phyloP scores from a whole-genome alignment of 2,888 invertebrate genomes.

The Plebejus argus region DNA sequence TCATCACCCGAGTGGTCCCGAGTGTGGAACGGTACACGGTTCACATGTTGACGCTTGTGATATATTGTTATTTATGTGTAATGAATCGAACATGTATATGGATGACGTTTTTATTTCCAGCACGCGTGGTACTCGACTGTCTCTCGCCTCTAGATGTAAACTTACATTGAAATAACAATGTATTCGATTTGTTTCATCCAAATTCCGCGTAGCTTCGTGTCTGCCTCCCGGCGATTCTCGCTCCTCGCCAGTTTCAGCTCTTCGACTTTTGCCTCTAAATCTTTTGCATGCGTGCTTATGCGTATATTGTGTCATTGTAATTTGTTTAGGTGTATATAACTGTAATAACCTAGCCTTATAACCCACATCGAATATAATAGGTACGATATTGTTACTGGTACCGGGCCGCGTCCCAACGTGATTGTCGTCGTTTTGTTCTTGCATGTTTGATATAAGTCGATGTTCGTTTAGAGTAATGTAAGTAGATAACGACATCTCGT shows the following conservation, averaged over 20 bases:
- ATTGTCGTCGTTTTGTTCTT: conserved; percentile 64
- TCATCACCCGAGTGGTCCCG: conserved; percentile 52
- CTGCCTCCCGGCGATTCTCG: conserved; percentile 40
- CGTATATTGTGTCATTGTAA: conserved; percentile 70
- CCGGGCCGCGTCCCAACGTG: conserved; percentile 39
- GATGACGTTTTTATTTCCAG: conserved; percentile 39
- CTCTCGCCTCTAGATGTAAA: conserved; percentile 50
- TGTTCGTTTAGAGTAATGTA: conserved; percentile 68
- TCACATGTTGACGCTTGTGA: conserved; percentile 79
- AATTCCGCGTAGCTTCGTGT: conserved; percentile 59
- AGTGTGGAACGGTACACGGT: conserved; percentile 53
- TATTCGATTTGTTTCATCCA: conserved; percentile 78
- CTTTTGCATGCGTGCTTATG: conserved; percentile 80
- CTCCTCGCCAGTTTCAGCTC: conserved; percentile 52
- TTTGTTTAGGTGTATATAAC: conserved; percentile 71
- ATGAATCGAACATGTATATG: conserved; percentile 43
- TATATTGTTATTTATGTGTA: conserved; percentile 81
- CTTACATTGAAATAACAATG: conserved; percentile 80
- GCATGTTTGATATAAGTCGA: conserved; percentile 74
- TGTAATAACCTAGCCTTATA: conserved; percentile 76
- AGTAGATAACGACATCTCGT: conserved; percentile 57
- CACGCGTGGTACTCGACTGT: conserved; percentile 69
- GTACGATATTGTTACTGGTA: conserved; percentile 54
- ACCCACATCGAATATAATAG: conserved; percentile 77
- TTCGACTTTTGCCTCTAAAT: conserved; percentile 71